A percentile compares a stretch with the other conserved stretches of the same genome.
These are phyloP conservation scores for Sinosuthora webbiana DNA, from an alignment of 2,113 vertebrate species.

Conservation along the genomic window DNA sequence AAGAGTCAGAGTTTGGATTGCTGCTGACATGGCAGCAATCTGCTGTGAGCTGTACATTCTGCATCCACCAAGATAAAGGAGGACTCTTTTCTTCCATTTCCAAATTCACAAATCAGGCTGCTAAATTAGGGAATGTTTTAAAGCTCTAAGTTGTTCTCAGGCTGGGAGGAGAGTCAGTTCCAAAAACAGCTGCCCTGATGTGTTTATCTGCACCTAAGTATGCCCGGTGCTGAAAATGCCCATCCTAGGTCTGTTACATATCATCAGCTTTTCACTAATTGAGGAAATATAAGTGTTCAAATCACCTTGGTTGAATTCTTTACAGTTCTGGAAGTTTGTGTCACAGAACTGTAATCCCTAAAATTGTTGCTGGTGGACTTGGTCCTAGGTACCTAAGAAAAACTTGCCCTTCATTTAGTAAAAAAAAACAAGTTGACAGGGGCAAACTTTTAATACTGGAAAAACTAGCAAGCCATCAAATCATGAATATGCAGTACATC, in stretches of 20 bases:
- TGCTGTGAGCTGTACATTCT: neutral
- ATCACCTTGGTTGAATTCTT: neutral
- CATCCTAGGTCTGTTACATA: neutral
- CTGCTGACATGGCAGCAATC: fast-evolving
- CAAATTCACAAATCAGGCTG: neutral
- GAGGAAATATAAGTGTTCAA: neutral
- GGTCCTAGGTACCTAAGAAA: neutral
- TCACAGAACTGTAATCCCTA: neutral
- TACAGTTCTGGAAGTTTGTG: neutral
- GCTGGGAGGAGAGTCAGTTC: neutral
- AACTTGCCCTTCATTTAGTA: neutral
- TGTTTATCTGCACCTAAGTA: neutral
- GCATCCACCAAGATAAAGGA: neutral
- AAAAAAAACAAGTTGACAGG: neutral
- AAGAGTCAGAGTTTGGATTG: neutral
- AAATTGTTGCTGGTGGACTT: neutral
- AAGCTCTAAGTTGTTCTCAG: neutral
- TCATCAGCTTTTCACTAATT: neutral
- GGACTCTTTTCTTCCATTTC: neutral
- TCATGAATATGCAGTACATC: neutral
- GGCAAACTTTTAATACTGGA: neutral
- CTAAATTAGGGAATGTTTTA: neutral
- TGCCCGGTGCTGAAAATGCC: neutral
- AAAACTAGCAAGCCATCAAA: neutral
- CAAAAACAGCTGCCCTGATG: neutral